phyloP scores from a whole-genome alignment of 2,888 invertebrate genomes.

The Cryptophagus acutangulus region DNA sequence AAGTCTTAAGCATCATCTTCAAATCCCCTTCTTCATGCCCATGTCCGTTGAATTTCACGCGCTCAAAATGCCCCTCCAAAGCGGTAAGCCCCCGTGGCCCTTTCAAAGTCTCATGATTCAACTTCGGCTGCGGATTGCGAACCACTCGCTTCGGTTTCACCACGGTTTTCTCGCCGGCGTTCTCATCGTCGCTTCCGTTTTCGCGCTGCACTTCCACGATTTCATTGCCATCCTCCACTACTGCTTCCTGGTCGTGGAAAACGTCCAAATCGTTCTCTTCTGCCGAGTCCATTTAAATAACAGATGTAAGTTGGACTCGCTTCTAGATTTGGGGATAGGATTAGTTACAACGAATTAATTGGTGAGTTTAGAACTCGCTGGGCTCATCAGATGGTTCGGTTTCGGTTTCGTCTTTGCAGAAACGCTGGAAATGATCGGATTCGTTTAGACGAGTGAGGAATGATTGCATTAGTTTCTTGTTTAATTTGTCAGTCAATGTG shows the following conservation, averaged over 20 bases:
- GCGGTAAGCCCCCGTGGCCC: slow-evolving; percentile 78
- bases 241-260: slow-evolving; percentile 16
- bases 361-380: too few relatives aligned
- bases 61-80: slow-evolving; percentile 72
- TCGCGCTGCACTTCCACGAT: slow-evolving; percentile 20
- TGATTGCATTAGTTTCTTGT: slow-evolving; percentile 61
- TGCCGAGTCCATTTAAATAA: too few relatives aligned
- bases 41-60: slow-evolving; percentile 76
- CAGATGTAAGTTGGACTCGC: too few relatives aligned
- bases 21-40: slow-evolving; percentile 81
- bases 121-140: slow-evolving; percentile 61
- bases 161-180: slow-evolving; percentile 45
- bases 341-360: too few relatives aligned
- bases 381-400: too few relatives aligned
- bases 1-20: slow-evolving; percentile 67
- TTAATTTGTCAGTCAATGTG: slow-evolving; percentile 64
- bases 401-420: slow-evolving; percentile 4
- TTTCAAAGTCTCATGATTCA: slow-evolving; percentile 67
- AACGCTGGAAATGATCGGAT: slow-evolving; percentile 19
- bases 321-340: slow-evolving; percentile 26
- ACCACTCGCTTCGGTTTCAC: slow-evolving; percentile 54
- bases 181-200: slow-evolving; percentile 38
- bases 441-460: slow-evolving; percentile 57
- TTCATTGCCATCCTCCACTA: slow-evolving; percentile 10
- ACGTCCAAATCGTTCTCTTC: slow-evolving; percentile 18